Conservation (phyloP, 1,140 invertebrate species). For the Brachionus rubens region DNA sequence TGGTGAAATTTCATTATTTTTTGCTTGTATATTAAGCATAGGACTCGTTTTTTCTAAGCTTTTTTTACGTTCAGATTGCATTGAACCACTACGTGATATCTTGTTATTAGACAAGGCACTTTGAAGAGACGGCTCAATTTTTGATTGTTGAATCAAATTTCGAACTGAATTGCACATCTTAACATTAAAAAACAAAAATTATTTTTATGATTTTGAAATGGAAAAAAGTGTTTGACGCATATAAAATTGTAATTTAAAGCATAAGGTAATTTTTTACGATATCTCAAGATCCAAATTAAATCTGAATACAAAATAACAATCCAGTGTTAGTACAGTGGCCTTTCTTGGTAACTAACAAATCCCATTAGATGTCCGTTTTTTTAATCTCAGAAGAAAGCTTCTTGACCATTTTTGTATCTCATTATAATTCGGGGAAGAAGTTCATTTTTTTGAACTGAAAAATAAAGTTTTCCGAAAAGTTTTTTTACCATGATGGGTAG, state of each 20-base stretch:
- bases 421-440: no score
- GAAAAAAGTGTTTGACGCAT: not conserved
- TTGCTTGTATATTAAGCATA: not conserved
- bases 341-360: no score
- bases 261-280: no score
- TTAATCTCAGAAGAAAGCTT: no score
- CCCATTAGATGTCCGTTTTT: no score
- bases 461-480: no score
- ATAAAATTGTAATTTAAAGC: no score
- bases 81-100: not conserved
- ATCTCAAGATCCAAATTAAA: no score
- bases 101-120: not conserved
- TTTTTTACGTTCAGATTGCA: not conserved
- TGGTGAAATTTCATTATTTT: not conserved
- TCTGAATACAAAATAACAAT: no score
- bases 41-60: slow-evolving; percentile 7
- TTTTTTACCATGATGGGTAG: no score
- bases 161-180: slow-evolving; percentile 44
- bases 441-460: no score
- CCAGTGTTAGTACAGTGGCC: no score
- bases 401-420: not conserved
- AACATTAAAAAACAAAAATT: not conserved
- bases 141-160: slow-evolving; percentile 32
- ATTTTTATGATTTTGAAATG: not conserved
- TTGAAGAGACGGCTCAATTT: slow-evolving; percentile 30